Base-by-base conservation (phyloP, 2,113 vertebrate genomes). In the Bubo scandiacus region DNA sequence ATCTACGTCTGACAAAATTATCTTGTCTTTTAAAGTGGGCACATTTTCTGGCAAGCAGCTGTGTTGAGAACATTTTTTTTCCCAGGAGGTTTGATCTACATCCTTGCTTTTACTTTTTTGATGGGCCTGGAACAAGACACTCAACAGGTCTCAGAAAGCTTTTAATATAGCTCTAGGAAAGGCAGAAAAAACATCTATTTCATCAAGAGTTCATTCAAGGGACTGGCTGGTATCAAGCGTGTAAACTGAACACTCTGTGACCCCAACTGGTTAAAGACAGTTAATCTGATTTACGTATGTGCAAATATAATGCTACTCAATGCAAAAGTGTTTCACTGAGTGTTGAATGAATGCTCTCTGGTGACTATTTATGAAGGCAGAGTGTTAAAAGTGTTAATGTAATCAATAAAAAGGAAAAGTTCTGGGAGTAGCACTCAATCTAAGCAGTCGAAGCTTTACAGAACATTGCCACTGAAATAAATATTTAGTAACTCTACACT, bases 401-500 rank as follows among this genome's bases (percentile, higher is more conserved):
- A 85, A 97, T 97, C 96, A 93, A 96, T 97, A 96, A 94, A 95
- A 81, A 93, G 47, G 68, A 73, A 78, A 77, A 88, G 65, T 55
- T 82, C 81, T 86, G 78, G 58, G 86, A 96, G 82, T 4, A 78
- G n/a, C 61, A 65, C 91, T 97, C 84, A 94, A 70, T 96, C 94
- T 81, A n/a, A 94, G 81, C 85, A 92, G 94, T 68, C 1, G 4
- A 87, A 95, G 51, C 79, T 97, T 97, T 93, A 91, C 82, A 97
- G 96, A 94, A 92, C 85, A 74, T 81, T 95, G 73, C 84, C 58
- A 43, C 73, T 36, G 89, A 96, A 97, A 97, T 97, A 97, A 97
- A 97, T 97, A 97, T 95, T 97, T 97, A 97, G 87, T 91, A 70
- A 88, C 79, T 95, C 62, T 85, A 78, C 80, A 80, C n/a, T 79